Conservation (phyloP, 2,888 invertebrate species). For the Philonicus albiceps region DNA sequence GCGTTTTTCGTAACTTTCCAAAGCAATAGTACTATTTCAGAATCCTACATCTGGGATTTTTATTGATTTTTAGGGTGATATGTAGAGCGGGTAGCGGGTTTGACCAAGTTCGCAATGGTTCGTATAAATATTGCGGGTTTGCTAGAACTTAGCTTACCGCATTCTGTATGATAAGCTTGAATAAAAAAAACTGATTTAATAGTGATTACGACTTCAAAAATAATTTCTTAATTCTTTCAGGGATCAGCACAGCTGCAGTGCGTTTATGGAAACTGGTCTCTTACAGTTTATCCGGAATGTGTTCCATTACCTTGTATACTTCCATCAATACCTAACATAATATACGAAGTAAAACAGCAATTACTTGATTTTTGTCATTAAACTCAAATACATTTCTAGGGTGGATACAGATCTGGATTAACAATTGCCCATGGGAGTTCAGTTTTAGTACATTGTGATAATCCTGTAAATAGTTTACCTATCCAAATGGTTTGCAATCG, state of each 20-base stretch:
- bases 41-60: too few species aligned
- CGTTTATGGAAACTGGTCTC: slow-evolving; percentile 84
- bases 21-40: too few species aligned
- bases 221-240: slow-evolving; percentile 56
- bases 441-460: slow-evolving; percentile 77
- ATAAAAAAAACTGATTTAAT: not conserved
- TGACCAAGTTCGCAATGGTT: too few species aligned
- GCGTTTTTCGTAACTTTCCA: too few species aligned
- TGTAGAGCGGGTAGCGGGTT: too few species aligned
- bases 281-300: slow-evolving; percentile 78
- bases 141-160: too few species aligned
- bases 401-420: slow-evolving; percentile 81
- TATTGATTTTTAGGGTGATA: too few species aligned
- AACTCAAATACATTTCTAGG: slow-evolving; percentile 57
- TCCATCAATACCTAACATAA: slow-evolving; percentile 58
- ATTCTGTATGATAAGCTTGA: too few species aligned
- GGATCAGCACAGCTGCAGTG: slow-evolving; percentile 79
- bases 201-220: not conserved
- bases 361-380: slow-evolving; percentile 67
- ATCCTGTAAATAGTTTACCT: slow-evolving; percentile 64
- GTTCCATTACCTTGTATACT: slow-evolving; percentile 67
- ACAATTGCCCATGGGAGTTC: slow-evolving; percentile 83
- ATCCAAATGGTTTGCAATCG: slow-evolving; percentile 61
- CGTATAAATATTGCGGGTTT: too few species aligned
- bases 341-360: slow-evolving; percentile 62